Conservation (phyloP, 37 sponge, comb jelly and placozoan genomes). For the Chondrosia reniformis region DNA sequence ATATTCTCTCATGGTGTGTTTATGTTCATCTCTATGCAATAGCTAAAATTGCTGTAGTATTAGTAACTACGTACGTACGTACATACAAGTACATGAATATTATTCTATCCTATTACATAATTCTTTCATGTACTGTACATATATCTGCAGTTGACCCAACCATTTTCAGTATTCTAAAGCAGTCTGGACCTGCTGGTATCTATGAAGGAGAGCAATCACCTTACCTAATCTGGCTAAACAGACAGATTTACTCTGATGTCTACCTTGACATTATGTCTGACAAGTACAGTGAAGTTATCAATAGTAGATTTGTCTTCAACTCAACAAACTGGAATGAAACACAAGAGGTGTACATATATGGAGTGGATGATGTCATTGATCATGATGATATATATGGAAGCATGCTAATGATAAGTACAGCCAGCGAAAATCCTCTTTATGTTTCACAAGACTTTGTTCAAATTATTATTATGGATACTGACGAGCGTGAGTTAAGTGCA, state of each 20-base stretch:
- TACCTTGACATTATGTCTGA: conserved; percentile 27
- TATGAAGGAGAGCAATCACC: conserved; percentile 46
- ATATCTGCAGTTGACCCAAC: conserved; percentile 25
- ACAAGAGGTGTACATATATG: conserved; percentile 51
- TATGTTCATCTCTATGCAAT: neutral
- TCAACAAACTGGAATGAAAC: conserved; percentile 59
- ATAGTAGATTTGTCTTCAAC: conserved; percentile 38
- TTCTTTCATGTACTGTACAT: neutral
- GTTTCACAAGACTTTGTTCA: conserved; percentile 34
- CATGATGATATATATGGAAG: conserved; percentile 60
- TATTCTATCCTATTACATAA: neutral
- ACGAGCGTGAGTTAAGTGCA: conserved; percentile 61
- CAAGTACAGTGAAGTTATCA: conserved; percentile 8
- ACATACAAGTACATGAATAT: neutral
- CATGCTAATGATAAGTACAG: neutral
- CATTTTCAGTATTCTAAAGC: conserved; percentile 46
- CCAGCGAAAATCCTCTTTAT: conserved; percentile 16
- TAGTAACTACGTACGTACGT: neutral
- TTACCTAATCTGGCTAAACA: conserved; percentile 43
- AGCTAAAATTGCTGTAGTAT: too few relatives aligned
- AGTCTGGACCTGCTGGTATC: conserved; percentile 25
- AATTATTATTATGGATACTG: conserved; percentile 52
- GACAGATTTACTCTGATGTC: conserved; percentile 46
- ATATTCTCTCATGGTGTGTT: neutral
- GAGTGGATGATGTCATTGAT: conserved; percentile 78